Evolutionary conservation across 2,113 vertebrate genomes (phyloP).

Genomic region (Hyaena hyaena): DNA sequence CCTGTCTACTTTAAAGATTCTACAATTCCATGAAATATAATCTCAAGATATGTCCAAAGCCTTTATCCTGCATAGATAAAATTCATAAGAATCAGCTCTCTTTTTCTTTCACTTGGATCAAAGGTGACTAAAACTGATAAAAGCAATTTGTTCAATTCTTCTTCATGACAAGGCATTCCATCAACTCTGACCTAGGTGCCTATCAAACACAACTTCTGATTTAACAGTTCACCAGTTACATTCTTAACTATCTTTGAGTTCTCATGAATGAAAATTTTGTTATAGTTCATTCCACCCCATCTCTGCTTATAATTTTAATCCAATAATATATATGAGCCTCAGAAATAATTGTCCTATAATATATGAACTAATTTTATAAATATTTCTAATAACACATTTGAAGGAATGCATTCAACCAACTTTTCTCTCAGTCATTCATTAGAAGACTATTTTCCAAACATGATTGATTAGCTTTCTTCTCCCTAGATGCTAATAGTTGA

Average conservation of each 20-base stretch:
- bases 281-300: background rate
- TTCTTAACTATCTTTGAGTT: background rate
- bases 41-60: background rate
- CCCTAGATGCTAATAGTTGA: background rate
- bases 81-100: background rate
- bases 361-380: background rate
- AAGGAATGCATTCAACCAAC: background rate
- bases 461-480: background rate
- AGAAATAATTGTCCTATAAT: background rate
- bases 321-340: background rate
- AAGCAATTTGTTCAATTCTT: slow-evolving; percentile 64
- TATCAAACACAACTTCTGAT: slow-evolving; percentile 55
- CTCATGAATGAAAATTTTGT: slow-evolving; percentile 4
- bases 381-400: background rate
- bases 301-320: background rate
- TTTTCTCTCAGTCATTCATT: background rate
- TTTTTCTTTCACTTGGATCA: slow-evolving; percentile 45
- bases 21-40: background rate
- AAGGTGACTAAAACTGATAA: slow-evolving; percentile 49
- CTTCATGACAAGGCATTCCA: slow-evolving; percentile 59
- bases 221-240: slow-evolving; percentile 50
- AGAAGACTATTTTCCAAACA: background rate
- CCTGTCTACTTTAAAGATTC: background rate
- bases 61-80: slow-evolving; percentile 35
- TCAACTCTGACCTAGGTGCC: slow-evolving; percentile 36